Evolutionary conservation across 2,113 vertebrate genomes (phyloP).

Genomic region (Callorhinus ursinus): DNA sequence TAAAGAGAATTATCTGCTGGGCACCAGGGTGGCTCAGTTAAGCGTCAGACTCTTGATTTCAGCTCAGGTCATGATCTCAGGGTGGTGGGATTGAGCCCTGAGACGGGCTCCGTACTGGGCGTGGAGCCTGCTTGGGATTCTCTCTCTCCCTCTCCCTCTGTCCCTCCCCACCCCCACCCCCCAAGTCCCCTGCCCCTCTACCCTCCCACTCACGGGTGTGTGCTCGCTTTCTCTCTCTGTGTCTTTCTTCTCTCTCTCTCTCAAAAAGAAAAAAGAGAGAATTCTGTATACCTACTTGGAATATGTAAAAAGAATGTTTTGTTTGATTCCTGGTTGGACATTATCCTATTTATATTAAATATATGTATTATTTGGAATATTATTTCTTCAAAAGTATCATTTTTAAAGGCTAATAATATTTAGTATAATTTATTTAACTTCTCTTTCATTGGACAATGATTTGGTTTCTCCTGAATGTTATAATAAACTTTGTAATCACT

Average conservation of each 20-base stretch:
- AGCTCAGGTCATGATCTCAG: background rate
- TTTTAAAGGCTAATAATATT: constrained; percentile 47
- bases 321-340: background rate
- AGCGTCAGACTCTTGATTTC: background rate
- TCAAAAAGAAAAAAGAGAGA: background rate
- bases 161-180: too few species aligned
- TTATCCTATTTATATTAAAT: background rate
- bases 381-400: background rate
- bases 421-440: background rate
- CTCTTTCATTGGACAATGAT: background rate
- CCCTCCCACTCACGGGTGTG: background rate
- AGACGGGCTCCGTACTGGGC: background rate
- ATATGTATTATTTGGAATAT: background rate
- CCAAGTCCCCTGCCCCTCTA: too few species aligned
- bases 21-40: background rate
- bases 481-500: background rate
- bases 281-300: background rate
- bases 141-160: background rate
- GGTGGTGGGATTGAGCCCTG: background rate
- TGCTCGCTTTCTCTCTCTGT: background rate
- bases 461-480: constrained; percentile 28
- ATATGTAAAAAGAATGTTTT: background rate
- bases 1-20: background rate
- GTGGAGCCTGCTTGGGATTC: background rate
- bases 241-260: background rate